phyloP scores from a whole-genome alignment of 1,140 invertebrate species.

The Laodelphax striatellus region DNA sequence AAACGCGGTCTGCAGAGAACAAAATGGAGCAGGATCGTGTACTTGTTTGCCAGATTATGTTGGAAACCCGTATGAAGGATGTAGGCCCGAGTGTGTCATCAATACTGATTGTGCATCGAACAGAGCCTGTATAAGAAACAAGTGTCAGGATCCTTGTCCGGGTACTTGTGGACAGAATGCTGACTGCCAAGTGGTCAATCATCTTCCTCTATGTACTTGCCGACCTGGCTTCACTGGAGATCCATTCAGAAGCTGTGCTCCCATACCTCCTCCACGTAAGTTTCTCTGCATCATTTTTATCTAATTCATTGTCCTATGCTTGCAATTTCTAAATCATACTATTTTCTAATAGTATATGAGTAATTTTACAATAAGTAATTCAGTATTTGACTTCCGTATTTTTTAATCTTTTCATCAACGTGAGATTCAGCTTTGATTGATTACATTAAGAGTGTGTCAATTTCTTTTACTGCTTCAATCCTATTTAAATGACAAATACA shows the following conservation, averaged over 20 bases:
- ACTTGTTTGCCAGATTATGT: conserved; percentile 36
- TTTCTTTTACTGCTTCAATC: too few relatives aligned
- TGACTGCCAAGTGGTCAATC: conserved; percentile 42
- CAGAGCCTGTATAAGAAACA: conserved; percentile 51
- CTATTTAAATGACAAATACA: too few relatives aligned
- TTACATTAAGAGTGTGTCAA: too few relatives aligned
- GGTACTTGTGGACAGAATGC: conserved; percentile 40
- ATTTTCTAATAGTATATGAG: too few relatives aligned
- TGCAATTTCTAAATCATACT: too few relatives aligned
- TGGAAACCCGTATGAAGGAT: conserved; percentile 43
- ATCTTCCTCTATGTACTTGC: conserved; percentile 43
- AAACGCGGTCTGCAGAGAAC: conserved; percentile 66
- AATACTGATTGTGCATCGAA: conserved; percentile 54
- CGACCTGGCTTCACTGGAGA: conserved; percentile 34
- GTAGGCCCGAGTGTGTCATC: conserved; percentile 55
- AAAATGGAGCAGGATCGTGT: conserved; percentile 56
- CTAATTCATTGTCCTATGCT: neutral
- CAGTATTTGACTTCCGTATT: too few relatives aligned
- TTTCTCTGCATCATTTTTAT: too few relatives aligned
- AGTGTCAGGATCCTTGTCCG: conserved; percentile 53
- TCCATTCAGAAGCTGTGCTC: conserved; percentile 50
- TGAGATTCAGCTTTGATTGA: too few relatives aligned
- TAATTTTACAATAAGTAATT: too few relatives aligned
- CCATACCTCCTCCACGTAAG: conserved; percentile 29
- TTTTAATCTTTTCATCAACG: too few relatives aligned